Percentiles rank a stretch among this genome's conserved stretches.
These are phyloP conservation scores for Hypotaenidia okinawae DNA, from an alignment of 2,797 vertebrate species.

Conservation along the genomic window DNA sequence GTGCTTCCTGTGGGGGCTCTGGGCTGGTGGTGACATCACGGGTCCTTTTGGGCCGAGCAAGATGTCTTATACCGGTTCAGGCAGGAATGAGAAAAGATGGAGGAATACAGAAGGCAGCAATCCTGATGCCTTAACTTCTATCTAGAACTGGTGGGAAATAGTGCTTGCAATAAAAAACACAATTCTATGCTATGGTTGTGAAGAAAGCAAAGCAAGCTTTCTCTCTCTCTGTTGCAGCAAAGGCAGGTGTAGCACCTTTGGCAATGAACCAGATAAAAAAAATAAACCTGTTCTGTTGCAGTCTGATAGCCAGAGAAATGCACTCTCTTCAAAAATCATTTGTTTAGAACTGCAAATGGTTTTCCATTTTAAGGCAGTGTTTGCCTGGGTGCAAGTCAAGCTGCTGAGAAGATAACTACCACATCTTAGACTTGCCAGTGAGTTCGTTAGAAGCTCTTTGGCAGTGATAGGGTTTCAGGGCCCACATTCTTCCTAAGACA, in stretches of 20 bases:
- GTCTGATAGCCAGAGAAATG: neutral
- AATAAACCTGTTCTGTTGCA: neutral
- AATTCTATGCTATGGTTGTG: neutral
- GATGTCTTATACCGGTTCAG: neutral
- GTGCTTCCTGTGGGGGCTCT: fast-evolving
- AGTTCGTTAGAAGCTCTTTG: neutral
- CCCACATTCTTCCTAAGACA: neutral
- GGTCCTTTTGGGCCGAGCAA: neutral
- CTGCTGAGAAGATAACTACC: neutral
- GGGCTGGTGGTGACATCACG: neutral
- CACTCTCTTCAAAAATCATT: neutral
- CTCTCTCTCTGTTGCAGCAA: neutral
- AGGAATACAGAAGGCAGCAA: neutral
- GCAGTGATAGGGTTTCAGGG: neutral
- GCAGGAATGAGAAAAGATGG: neutral
- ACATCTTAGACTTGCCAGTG: neutral
- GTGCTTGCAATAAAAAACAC: neutral
- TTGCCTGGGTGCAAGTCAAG: neutral
- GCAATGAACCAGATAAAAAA: neutral
- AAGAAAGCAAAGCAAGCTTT: neutral
- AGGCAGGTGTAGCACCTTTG: neutral
- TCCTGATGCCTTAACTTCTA: too few species aligned
- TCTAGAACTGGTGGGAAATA: neutral
- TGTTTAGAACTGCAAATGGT: neutral
- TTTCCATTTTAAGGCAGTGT: neutral